phyloP scores from a whole-genome alignment of 2,797 vertebrate species.

The Morelia viridis region DNA sequence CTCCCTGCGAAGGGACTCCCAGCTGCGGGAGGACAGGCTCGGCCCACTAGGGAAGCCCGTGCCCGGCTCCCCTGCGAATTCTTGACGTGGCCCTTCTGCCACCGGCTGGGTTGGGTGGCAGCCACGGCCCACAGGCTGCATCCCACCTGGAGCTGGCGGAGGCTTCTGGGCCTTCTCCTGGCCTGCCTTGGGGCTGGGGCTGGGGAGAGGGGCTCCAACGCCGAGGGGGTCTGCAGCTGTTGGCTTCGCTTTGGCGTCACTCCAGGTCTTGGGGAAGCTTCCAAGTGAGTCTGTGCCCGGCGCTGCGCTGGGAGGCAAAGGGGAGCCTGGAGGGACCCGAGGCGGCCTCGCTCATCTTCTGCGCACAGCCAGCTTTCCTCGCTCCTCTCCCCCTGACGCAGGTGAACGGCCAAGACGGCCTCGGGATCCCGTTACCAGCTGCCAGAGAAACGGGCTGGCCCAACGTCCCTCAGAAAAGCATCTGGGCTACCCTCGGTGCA shows the following conservation, averaged over 20 bases:
- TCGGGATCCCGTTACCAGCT: neutral
- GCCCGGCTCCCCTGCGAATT: neutral
- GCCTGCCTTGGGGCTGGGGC: too few species aligned
- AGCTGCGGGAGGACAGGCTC: neutral
- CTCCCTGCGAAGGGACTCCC: neutral
- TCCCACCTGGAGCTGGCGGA: too few species aligned
- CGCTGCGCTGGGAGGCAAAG: neutral
- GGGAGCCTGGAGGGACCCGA: too few species aligned
- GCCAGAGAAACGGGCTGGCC: neutral
- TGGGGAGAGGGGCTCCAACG: too few species aligned
- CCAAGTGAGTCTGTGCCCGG: neutral
- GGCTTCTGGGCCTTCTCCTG: too few species aligned
- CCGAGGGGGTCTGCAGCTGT: neutral
- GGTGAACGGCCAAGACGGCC: neutral
- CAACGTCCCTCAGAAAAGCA: slow-evolving; percentile 82
- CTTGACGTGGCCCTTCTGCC: neutral
- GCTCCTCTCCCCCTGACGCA: neutral
- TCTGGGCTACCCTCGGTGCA: slow-evolving; percentile 89
- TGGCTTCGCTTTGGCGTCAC: too few species aligned
- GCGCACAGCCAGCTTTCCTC: neutral
- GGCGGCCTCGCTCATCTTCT: rapidly evolving
- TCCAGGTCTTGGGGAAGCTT: neutral
- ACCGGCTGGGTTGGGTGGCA: too few species aligned
- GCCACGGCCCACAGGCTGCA: too few species aligned
- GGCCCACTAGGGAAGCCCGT: too few species aligned